Base-by-base conservation (phyloP, 2,888 invertebrate genomes). In the Bellardia bayeri region DNA sequence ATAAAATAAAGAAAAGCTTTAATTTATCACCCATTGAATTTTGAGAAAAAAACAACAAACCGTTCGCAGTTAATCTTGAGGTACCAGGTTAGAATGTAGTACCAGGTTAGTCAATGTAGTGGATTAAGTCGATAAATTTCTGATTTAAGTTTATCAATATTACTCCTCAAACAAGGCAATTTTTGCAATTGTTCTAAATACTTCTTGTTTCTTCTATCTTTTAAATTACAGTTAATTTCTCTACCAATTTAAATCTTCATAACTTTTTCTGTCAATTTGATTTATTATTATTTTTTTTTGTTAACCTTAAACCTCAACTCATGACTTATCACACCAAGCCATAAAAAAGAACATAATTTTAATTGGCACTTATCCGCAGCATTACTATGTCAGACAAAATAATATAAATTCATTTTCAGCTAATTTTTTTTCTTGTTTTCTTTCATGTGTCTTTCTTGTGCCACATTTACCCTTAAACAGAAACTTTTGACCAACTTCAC, bases 311-410 rank as follows among this genome's bases (percentile, higher is more conserved):
- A 33, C 14, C 68, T 30, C 3, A 58, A 14, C 58, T 61, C 23
- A 9, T 58, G 61, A 45, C 30, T 63, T 45, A 30, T 13, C 13
- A 42, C 14, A 51, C 63, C 13, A 14, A 30, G 30, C 16, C 42
- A 40, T n/a, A 37, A 84, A 51, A 7, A 56, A 14, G 16, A 74
- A 64, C 72, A 74, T 79, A 74, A 82, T 82, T 84, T 63, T 82
- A 87, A 87, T 87, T 87, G 87, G 85, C 84, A 84, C 63, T 87
- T 84, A 87, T 87, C 82, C 81, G 40, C 9, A 33, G 84, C 82
- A 84, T 84, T 87, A 84, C 49, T 71, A 61, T 78, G 71, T 87
- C 78, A 69, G 51, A 69, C 63, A 78, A 74, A 82, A 49, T 78
- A 49, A 79, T 78, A 87, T 64, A 87, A 82, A 84, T 82, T 84